Base-by-base conservation (phyloP, 2,888 invertebrate species). In the Tenthredo mesomela region DNA sequence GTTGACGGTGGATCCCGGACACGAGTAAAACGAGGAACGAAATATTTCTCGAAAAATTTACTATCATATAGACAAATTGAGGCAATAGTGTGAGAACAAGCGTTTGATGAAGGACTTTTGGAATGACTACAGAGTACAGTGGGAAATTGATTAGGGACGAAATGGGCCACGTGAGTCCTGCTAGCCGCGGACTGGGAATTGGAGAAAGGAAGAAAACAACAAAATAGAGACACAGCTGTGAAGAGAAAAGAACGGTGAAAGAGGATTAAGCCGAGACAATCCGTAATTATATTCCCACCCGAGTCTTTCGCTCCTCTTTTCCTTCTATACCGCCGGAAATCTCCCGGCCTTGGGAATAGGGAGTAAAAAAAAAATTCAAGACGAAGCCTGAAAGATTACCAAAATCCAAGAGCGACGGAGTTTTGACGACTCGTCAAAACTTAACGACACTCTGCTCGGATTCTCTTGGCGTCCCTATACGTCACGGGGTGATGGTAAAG, bases 351-450 rank as follows among this genome's bases (percentile, higher is more conserved):
- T 50, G 67, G 43, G 1, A 40, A 37, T 37, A 37, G 37, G 0
- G 37, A 37, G 7, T 7, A 37, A 7, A 37, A 37, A 80, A 75
- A 78, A 58, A 61, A 67, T 82, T 82, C 82, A 65, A 47, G 21
- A 12, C 47, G 25, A 47, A 70, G 25, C 67, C 70, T 50, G 47
- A 29, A 70, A 82, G 82, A 82, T 82, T 82, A 82, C 82, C 82
- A 21, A 82, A 82, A 82, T 82, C 82, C 82, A 82, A 15, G 70
- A 67, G 50, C 47, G 47, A 82, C 65, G 47, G 47, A 65, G 50
- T 82, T 82, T 82, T 61, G 82, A 82, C 82, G 67, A 61, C 82
- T 82, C 82, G 82, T 82, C 82, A 67, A 82, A 82, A 82, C 82
- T 82, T 82, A 82, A 82, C 82, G 82, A 70, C 82, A 70, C 82